A percentile compares a stretch with the other conserved stretches of the same genome.
phyloP scores from a whole-genome alignment of 1,140 invertebrate genomes.

The Stenopsyche tienmushanensis region DNA sequence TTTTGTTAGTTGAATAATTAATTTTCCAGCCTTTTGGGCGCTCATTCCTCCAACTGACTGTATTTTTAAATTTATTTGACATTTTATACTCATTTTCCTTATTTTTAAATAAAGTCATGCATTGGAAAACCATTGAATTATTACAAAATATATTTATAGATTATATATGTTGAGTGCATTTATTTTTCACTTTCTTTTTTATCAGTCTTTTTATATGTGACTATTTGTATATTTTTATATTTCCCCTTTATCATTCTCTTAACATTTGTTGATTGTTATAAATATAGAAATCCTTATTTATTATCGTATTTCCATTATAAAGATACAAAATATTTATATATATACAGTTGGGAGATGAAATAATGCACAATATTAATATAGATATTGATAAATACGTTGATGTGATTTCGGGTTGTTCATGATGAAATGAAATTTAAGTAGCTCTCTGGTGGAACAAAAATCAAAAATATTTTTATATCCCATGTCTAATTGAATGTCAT shows the following conservation, averaged over 20 bases:
- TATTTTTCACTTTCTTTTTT: neutral
- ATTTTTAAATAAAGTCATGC: no score
- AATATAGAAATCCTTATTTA: neutral
- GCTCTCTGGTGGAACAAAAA: neutral
- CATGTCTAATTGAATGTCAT: neutral
- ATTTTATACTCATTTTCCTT: neutral
- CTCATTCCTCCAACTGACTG: conserved; percentile 7
- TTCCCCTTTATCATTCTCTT: neutral
- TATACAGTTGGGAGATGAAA: no score
- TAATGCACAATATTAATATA: no score
- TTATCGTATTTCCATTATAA: neutral
- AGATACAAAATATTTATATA: neutral
- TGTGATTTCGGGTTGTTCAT: neutral
- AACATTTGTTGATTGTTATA: neutral
- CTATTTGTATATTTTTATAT: neutral
- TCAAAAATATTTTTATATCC: conserved; percentile 9
- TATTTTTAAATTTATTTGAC: conserved; percentile 1
- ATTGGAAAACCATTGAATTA: no score
- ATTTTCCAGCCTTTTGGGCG: conserved; percentile 9
- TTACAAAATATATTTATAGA: no score
- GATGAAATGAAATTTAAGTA: neutral
- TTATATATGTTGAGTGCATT: neutral
- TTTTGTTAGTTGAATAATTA: conserved; percentile 1
- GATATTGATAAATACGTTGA: neutral
- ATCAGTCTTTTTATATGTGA: neutral